Evolutionary conservation across 2,113 vertebrate species (phyloP).

Genomic region (Marcusenius ussheri): DNA sequence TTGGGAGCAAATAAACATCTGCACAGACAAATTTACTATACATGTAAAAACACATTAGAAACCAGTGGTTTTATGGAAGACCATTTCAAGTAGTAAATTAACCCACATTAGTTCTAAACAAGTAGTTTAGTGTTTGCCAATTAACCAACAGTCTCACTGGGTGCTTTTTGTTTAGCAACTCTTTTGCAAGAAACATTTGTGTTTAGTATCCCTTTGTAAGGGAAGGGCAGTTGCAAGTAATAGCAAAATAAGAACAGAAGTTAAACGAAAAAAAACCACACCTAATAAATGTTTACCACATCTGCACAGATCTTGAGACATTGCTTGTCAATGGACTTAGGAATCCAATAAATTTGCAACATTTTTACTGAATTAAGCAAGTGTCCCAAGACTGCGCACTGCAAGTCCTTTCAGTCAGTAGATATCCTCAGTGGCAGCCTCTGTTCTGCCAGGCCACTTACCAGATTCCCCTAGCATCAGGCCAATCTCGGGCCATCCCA

Average conservation of each 20-base stretch:
- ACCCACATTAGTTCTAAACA: neutral
- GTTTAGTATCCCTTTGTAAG: neutral
- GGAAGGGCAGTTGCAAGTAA: neutral
- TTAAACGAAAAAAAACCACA: neutral
- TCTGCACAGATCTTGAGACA: neutral
- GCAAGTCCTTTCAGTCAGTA: neutral
- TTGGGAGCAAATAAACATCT: too few relatives aligned
- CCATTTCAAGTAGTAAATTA: neutral
- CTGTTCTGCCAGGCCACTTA: conserved; percentile 46
- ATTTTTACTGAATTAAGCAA: neutral
- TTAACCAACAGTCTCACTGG: neutral
- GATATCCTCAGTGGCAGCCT: neutral
- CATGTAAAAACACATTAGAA: neutral
- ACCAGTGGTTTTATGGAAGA: neutral
- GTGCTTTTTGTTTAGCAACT: neutral
- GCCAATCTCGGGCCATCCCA: conserved; percentile 89
- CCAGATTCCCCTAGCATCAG: conserved; percentile 89
- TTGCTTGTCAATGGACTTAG: neutral
- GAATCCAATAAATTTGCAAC: neutral
- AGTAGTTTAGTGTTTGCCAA: neutral
- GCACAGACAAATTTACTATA: too few relatives aligned
- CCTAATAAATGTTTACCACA: neutral
- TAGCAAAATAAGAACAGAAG: neutral
- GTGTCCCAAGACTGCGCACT: neutral
- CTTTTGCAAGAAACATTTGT: neutral